Evolutionary conservation across 2,113 vertebrate species (phyloP).

Genomic region (Cacatua alba): DNA sequence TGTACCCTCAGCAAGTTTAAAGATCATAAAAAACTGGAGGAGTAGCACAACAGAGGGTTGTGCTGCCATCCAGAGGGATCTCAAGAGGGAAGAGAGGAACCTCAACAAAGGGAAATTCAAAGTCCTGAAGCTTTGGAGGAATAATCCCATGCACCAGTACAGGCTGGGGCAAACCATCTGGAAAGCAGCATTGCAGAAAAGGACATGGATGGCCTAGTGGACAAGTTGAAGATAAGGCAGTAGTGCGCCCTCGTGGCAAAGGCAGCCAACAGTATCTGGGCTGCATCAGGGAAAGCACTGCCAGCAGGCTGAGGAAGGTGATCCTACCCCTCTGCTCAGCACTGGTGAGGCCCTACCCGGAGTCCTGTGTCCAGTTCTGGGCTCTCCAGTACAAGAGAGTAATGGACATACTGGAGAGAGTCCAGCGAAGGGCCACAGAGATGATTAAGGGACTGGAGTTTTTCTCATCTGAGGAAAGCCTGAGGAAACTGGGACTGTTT

Average conservation of each 20-base stretch:
- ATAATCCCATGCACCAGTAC: background rate
- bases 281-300: background rate
- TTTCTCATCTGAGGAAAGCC: background rate
- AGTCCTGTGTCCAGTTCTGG: background rate
- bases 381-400: background rate
- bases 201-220: background rate
- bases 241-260: conserved; percentile 47
- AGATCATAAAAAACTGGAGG: background rate
- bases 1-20: background rate
- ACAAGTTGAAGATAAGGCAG: conserved; percentile 29
- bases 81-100: background rate
- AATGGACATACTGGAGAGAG: background rate
- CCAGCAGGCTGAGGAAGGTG: background rate
- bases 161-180: background rate
- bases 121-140: background rate
- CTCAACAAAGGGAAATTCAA: background rate
- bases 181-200: background rate
- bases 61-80: background rate
- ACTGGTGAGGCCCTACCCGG: no score
- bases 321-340: background rate
- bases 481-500: background rate
- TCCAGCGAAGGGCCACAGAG: background rate
- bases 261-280: background rate
- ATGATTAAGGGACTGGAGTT: background rate
- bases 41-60: background rate